A percentile compares a stretch with the other conserved stretches of the same genome.
Evolutionary conservation across 64 coral and sea anemone species (phyloP).

Genomic region (Pocillopora verrucosa): DNA sequence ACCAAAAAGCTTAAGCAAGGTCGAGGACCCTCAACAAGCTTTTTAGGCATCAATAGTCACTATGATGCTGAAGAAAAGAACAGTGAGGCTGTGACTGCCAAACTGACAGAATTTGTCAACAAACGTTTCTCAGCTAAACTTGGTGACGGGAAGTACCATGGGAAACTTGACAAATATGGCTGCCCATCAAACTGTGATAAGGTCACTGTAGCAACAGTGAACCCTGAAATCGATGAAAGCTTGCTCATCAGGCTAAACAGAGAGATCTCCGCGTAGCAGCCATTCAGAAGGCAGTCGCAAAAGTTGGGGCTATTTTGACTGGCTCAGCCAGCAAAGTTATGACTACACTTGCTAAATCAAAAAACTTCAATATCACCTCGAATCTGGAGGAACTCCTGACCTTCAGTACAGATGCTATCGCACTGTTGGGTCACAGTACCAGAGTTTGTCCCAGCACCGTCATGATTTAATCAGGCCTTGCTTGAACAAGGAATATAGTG

Average conservation of each 20-base stretch:
- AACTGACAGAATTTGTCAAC: constrained; percentile 50
- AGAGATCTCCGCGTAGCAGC: constrained; percentile 17
- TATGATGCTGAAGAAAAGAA: constrained; percentile 36
- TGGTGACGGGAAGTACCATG: constrained; percentile 39
- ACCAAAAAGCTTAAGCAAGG: background rate
- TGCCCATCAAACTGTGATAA: constrained; percentile 52
- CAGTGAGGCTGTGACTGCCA: constrained; percentile 1
- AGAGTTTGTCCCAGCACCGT: constrained; percentile 37
- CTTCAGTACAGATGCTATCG: constrained; percentile 42
- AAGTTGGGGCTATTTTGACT: constrained; percentile 40
- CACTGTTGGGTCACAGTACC: constrained; percentile 46
- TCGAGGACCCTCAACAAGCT: background rate
- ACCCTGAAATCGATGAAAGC: constrained; percentile 39
- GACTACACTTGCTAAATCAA: background rate
- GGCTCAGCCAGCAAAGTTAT: background rate
- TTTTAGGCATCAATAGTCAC: constrained; percentile 14
- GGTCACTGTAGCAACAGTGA: constrained; percentile 33
- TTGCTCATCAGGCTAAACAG: constrained; percentile 18
- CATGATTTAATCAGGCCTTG: constrained; percentile 43
- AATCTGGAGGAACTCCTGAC: constrained; percentile 44
- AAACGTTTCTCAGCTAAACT: constrained; percentile 33
- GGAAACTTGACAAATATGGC: constrained; percentile 49
- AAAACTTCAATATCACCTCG: background rate
- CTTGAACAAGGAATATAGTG: constrained; percentile 55
- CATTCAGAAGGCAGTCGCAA: constrained; percentile 37